Conservation (phyloP, 2,888 invertebrate genomes). For the Siphonodentalium dalli region DNA sequence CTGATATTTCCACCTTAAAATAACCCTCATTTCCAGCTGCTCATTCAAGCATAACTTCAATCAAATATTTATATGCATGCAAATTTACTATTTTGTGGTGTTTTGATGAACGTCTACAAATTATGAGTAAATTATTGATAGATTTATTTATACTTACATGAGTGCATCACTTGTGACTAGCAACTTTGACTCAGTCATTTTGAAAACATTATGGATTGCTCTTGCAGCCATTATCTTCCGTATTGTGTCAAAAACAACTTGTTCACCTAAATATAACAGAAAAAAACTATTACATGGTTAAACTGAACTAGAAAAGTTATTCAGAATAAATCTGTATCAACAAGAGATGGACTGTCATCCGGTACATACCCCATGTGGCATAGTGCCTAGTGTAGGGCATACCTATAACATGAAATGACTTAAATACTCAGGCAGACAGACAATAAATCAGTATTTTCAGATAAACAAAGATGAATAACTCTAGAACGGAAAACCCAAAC, state of each 20-base stretch:
- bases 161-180: conserved; percentile 58
- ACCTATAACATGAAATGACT: too few relatives aligned
- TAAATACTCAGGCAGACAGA: too few relatives aligned
- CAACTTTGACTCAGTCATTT: conserved; percentile 63
- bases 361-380: too few relatives aligned
- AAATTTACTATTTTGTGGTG: neutral
- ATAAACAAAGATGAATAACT: too few relatives aligned
- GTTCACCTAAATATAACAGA: conserved; percentile 52
- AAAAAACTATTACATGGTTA: neutral
- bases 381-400: too few relatives aligned
- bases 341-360: too few relatives aligned
- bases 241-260: conserved; percentile 63
- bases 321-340: neutral
- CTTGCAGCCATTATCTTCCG: conserved; percentile 65
- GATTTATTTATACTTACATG: conserved; percentile 36
- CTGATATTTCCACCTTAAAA: too few relatives aligned
- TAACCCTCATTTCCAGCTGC: too few relatives aligned
- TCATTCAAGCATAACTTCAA: neutral
- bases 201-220: conserved; percentile 65
- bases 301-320: neutral
- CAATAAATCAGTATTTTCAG: too few relatives aligned
- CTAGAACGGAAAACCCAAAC: too few relatives aligned
- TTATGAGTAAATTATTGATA: neutral
- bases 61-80: neutral
- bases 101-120: neutral